Percentiles rank a stretch among this genome's conserved stretches.
phyloP scores from a whole-genome alignment of 2,797 vertebrate species.

The Serranus cabrilla region DNA sequence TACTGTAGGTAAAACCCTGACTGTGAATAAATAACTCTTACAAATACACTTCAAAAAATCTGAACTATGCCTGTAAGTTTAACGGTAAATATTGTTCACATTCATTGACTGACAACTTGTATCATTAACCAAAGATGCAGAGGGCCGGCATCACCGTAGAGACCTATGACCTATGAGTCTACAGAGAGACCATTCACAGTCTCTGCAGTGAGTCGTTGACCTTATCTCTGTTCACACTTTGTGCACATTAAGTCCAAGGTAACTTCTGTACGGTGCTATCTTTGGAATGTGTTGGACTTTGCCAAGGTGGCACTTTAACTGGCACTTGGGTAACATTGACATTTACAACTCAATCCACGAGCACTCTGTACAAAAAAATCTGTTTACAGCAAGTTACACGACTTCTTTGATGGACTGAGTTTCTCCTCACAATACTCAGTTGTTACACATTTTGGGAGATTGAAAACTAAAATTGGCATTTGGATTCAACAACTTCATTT shows the following conservation, averaged over 20 bases:
- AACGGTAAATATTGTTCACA: conserved; percentile 59
- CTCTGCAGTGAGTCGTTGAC: conserved; percentile 24
- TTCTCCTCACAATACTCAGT: neutral
- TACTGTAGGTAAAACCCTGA: too few species aligned
- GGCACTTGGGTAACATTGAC: conserved; percentile 74
- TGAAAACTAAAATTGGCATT: conserved; percentile 44
- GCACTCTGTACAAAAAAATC: conserved; percentile 27
- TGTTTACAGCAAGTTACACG: conserved; percentile 21
- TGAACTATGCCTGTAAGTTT: neutral
- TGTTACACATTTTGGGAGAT: conserved; percentile 48
- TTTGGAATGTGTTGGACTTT: conserved; percentile 84
- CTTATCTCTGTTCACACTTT: conserved; percentile 29
- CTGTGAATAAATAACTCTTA: too few species aligned
- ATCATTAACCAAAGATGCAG: conserved; percentile 20
- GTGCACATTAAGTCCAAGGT: conserved; percentile 41
- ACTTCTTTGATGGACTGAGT: conserved; percentile 26
- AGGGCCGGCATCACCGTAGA: neutral
- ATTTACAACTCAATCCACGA: conserved; percentile 35
- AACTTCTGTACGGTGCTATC: conserved; percentile 55
- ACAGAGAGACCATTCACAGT: neutral
- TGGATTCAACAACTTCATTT: conserved; percentile 69
- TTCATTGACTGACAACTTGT: conserved; percentile 37
- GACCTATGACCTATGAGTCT: neutral
- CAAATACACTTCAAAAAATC: too few species aligned
- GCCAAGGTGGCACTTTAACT: conserved; percentile 50